Percentiles rank a stretch among this genome's conserved stretches.
Conservation (phyloP, 2,797 vertebrate species). For the Enteromius afrohamiltoni region DNA sequence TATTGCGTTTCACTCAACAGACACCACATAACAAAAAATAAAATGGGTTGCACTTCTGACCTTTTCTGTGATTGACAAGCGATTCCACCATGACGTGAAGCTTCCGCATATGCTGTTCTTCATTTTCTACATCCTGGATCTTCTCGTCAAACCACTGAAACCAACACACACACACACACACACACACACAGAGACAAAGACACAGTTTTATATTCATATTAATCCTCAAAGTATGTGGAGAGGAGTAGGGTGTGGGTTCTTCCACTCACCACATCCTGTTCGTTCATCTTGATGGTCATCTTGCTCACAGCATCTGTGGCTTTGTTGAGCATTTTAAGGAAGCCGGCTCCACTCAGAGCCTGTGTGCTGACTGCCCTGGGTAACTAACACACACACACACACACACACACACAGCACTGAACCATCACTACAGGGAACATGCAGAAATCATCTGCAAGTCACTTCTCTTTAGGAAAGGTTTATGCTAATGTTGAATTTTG, state of each 20-base stretch:
- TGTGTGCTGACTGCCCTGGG: constrained; percentile 93
- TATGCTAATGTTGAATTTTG: background rate
- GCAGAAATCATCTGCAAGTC: background rate
- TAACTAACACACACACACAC: constrained; percentile 77
- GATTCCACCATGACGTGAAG: constrained; percentile 88
- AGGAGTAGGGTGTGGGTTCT: background rate
- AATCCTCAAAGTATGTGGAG: background rate
- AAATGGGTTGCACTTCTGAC: constrained; percentile 67
- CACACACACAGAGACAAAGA: background rate
- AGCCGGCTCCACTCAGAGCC: constrained; percentile 91
- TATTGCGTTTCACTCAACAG: background rate
- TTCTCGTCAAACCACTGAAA: constrained; percentile 99
- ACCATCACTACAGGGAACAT: background rate
- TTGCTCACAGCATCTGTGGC: constrained; percentile 97
- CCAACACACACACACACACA: background rate
- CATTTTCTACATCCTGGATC: constrained; percentile 93
- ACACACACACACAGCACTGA: constrained; percentile 26
- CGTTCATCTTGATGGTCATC: constrained; percentile 99
- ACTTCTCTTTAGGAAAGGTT: background rate
- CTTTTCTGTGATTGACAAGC: constrained; percentile 93
- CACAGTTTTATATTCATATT: background rate
- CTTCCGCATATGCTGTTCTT: constrained; percentile 93
- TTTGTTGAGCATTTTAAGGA: constrained; percentile 97
- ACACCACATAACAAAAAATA: background rate
- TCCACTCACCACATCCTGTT: constrained; percentile 91